Base-by-base conservation (phyloP, 2,888 invertebrate species). In the Sinohyriopsis cumingii region DNA sequence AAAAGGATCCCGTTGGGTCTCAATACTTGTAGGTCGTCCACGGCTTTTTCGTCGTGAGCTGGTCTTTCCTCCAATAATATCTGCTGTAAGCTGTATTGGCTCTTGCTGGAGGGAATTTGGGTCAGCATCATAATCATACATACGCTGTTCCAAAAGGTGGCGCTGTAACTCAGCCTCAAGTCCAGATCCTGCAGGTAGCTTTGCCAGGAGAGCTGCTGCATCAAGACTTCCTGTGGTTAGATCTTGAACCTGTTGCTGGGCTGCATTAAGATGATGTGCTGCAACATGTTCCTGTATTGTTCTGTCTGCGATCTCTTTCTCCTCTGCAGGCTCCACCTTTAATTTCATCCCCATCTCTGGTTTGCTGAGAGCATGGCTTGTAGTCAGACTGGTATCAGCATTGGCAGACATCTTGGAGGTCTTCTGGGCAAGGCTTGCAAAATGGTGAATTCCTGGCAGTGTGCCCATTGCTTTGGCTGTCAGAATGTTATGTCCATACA, bases 171-270 rank as follows among this genome's bases (percentile, higher is more conserved):
- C 77, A n/a, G 71, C 65, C 28, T 75, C 75, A 25, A 77, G 61
- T 59, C 69, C 70, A 7, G 75, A 66, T 5, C 63, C 71, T 33
- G 75, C 55, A 18, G 70, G 70, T 9, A 70, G 22, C 45, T 77
- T 77, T 56, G 77, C 77, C 55, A 77, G 69, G 5, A 77, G 65
- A 12, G 77, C 73, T 24, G 77, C 77, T 0, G 77, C 73, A 59
- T 77, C 77, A 19, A 77, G 66, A 20, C 71, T 73, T 19, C 71
- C 65, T 1, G 77, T 75, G 22, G 77, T 75, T 68, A 77, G 59
- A 55, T 77, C 77, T 59, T 75, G 75, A 12, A 75, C 77, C 73
- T 77, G 77, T 65, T 77, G 77, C 22, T 77, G 77, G n/a, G 72
- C 70, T 56, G 73, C 76, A 67, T 77, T 77, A 15, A 77, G 68